Evolutionary conservation across 2,797 vertebrate genomes (phyloP).

Genomic region (Brotogeris chrysoptera): DNA sequence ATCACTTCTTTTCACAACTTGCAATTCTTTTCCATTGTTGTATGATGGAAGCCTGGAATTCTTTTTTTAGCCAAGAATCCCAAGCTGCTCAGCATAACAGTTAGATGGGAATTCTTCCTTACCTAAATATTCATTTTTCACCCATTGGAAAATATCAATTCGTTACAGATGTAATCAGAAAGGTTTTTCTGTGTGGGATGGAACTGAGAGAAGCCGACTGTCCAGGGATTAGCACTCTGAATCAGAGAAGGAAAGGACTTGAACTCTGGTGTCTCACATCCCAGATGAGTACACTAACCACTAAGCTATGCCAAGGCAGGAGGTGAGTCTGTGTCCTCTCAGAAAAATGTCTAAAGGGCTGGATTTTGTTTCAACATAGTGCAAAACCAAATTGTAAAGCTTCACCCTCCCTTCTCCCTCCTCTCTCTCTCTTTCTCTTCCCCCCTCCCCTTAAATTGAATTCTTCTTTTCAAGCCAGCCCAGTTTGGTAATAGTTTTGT

Average conservation of each 20-base stretch:
- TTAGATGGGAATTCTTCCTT: neutral
- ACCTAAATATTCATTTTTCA: neutral
- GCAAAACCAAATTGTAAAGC: neutral
- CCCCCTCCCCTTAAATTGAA: neutral
- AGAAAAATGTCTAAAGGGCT: neutral
- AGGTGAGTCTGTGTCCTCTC: constrained; percentile 35
- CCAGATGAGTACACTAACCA: constrained; percentile 3
- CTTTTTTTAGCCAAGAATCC: neutral
- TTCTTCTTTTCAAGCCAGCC: constrained; percentile 44
- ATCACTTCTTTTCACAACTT: neutral
- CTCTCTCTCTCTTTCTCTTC: too few relatives aligned
- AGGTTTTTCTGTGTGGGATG: neutral
- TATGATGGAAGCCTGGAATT: neutral
- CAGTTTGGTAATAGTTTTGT: constrained; percentile 6
- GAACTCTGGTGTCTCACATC: constrained; percentile 24
- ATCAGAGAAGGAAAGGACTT: constrained; percentile 33
- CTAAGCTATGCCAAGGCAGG: neutral
- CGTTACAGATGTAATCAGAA: neutral
- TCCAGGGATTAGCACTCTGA: constrained; percentile 15
- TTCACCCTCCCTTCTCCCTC: neutral
- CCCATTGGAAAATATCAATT: constrained; percentile 17
- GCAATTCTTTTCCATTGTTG: neutral
- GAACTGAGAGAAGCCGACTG: neutral
- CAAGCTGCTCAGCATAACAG: neutral
- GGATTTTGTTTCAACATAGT: neutral